Evolutionary conservation across 1,140 invertebrate genomes (phyloP).

Genomic region (Bicyclus anynana): DNA sequence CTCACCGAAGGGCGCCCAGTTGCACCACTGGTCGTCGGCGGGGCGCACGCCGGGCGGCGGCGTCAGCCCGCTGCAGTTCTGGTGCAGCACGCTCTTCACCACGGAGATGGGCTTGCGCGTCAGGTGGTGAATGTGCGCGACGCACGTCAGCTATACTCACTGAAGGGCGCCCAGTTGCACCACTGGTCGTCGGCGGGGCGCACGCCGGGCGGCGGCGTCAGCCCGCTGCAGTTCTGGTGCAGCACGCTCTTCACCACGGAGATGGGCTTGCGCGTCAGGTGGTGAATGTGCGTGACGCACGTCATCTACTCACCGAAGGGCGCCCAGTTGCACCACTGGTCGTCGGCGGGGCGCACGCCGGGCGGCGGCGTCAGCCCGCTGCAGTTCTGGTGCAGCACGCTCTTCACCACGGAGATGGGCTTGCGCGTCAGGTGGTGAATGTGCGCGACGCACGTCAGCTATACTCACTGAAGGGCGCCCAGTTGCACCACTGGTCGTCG

Average conservation of each 20-base stretch:
- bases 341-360: no score
- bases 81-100: slow-evolving; percentile 93
- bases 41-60: no score
- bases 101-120: slow-evolving; percentile 96
- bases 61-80: slow-evolving; percentile 92
- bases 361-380: no score
- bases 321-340: no score
- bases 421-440: slow-evolving; percentile 95
- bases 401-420: slow-evolving; percentile 96
- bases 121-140: slow-evolving; percentile 95
- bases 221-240: slow-evolving; percentile 90
- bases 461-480: slow-evolving; percentile 91
- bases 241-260: slow-evolving; percentile 96
- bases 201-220: no score
- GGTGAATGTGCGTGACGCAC: slow-evolving; percentile 94
- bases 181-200: no score
- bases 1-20: no score
- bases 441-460: slow-evolving; percentile 93
- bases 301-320: slow-evolving; percentile 95
- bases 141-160: slow-evolving; percentile 92
- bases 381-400: slow-evolving; percentile 91
- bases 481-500: no score
- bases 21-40: no score
- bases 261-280: slow-evolving; percentile 94
- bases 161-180: no score